Base-by-base conservation (phyloP, 2,888 invertebrate species). In the Euspilapteryx auroguttella region DNA sequence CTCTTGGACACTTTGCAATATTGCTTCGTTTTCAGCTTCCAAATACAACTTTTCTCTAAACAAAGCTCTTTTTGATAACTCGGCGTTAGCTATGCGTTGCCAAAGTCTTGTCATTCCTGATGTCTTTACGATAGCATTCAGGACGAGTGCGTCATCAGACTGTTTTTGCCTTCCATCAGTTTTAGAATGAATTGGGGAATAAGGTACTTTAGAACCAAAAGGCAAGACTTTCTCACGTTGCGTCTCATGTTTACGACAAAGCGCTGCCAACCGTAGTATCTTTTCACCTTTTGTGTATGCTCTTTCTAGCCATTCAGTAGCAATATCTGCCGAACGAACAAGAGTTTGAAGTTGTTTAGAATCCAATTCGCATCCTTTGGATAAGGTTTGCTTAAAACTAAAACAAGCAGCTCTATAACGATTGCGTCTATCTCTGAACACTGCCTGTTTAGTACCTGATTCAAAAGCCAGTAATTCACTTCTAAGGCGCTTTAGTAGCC, bases 211-310 rank as follows among this genome's bases (percentile, higher is more conserved):
- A 5, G 49, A 47, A 25, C 61, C 68, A 34, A 48, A 77, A 1
- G 71, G 73, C 24, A 73, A 34, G 11, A 78, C 54, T 41, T 75
- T 78, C 48, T 81, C 80, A n/a, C 63, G 53, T 34, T 68, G 66
- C 0, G 78, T 80, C 53, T 82, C 80, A 40, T 69, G 76, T 47
- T 79, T 80, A 21, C 76, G 52, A 36, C 82, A 81, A n/a, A 76
- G 54, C 13, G 63, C 59, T 13, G 71, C 65, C 35, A 82, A 41
- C 13, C 71, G 65, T 25, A 79, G 41, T 27, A 82, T 69, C 39
- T 66, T 69, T 32, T 78, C 69, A 4, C 78, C 79, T 44, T 78
- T 80, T 30, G 53, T 50, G 17, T 48, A 41, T 1, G 73, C 55
- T 3, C 41, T 41, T 35, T 63, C 48, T 2, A 81, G 41, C 57